These are phyloP conservation scores for Actenoides lindsayi DNA, from an alignment of 2,113 vertebrate genomes.

Conservation along the genomic window DNA sequence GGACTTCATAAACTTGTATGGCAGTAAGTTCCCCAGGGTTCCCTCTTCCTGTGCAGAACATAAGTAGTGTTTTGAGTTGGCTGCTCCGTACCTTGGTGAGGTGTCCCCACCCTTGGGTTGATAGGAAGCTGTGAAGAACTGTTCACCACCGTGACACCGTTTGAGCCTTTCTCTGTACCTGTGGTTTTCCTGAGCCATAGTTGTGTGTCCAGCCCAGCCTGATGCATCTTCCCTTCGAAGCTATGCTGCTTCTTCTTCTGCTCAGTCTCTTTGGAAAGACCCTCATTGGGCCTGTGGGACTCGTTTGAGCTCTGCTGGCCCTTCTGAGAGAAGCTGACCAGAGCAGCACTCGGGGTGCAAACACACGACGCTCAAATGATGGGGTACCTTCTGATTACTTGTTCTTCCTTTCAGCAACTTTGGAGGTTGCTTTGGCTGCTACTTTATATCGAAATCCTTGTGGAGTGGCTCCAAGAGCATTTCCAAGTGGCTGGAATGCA, in stretches of 20 bases:
- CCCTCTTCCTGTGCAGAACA: not conserved
- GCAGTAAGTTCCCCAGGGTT: not conserved
- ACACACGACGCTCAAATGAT: too few relatives aligned
- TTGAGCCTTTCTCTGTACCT: not conserved
- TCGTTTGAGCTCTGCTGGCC: not conserved
- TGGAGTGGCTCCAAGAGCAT: not conserved
- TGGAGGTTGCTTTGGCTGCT: not conserved
- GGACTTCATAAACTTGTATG: not conserved
- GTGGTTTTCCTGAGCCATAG: not conserved
- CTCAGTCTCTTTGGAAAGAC: not conserved
- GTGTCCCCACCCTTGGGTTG: not conserved
- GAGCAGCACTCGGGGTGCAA: not conserved
- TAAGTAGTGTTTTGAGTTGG: not conserved
- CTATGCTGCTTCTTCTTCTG: not conserved
- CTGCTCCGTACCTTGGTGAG: not conserved
- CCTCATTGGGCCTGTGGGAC: not conserved
- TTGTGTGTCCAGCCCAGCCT: too few relatives aligned
- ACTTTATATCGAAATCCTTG: not conserved
- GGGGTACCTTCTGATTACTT: not conserved
- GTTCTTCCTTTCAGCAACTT: not conserved
- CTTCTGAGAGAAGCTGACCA: not conserved
- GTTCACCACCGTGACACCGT: not conserved
- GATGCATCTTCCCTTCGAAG: not conserved
- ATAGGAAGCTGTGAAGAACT: not conserved
- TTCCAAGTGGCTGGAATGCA: not conserved